Conservation (phyloP, 2,888 invertebrate species). For the Trichopoda pennipes region DNA sequence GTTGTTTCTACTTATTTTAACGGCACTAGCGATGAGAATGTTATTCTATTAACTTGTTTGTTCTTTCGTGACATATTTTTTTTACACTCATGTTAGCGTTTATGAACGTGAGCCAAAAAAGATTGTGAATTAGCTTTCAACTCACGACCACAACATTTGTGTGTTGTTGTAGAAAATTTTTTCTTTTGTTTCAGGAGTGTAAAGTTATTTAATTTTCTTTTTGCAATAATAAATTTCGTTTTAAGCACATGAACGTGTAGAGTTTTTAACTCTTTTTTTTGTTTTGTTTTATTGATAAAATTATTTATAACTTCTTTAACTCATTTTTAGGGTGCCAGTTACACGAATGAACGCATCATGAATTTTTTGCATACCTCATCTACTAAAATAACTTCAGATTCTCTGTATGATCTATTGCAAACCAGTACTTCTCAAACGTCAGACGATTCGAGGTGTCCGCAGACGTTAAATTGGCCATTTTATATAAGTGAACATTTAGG, state of each 20-base stretch:
- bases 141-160: too few species aligned
- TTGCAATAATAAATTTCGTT: too few species aligned
- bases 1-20: too few species aligned
- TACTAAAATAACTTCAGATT: slow-evolving; percentile 71
- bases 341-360: slow-evolving; percentile 78
- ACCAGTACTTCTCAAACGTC: slow-evolving; percentile 65
- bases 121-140: too few species aligned
- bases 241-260: neutral
- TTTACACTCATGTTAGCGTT: too few species aligned
- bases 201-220: too few species aligned
- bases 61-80: too few species aligned
- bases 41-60: too few species aligned
- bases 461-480: slow-evolving; percentile 73
- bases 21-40: too few species aligned
- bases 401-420: slow-evolving; percentile 75
- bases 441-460: slow-evolving; percentile 20
- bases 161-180: too few species aligned
- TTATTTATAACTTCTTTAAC: neutral
- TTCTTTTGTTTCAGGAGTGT: too few species aligned
- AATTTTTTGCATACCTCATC: slow-evolving; percentile 76
- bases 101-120: too few species aligned
- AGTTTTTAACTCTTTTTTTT: neutral
- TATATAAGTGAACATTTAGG: slow-evolving; percentile 78
- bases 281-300: neutral
- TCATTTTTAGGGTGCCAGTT: slow-evolving; percentile 73